Evolutionary conservation across 1,140 invertebrate species (phyloP).

Genomic region (Leptinotarsa lineolata): DNA sequence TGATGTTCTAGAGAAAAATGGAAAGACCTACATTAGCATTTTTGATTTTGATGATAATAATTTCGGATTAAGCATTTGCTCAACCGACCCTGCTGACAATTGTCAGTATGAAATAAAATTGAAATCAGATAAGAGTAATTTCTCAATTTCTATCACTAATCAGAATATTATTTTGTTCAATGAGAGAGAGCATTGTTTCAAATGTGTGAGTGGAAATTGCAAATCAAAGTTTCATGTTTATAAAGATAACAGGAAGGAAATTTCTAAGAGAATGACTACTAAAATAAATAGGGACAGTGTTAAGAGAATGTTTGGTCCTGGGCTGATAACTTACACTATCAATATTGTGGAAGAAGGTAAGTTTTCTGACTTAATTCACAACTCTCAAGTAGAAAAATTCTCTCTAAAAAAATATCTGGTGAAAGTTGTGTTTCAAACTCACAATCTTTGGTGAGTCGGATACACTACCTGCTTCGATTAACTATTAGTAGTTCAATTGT

Average conservation of each 20-base stretch:
- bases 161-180: slow-evolving; percentile 24
- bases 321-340: slow-evolving; percentile 20
- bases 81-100: background rate
- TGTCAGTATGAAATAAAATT: slow-evolving; percentile 23
- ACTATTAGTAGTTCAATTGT: no score
- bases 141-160: slow-evolving; percentile 6
- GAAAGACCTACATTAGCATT: slow-evolving; percentile 23
- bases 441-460: no score
- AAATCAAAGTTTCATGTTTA: slow-evolving; percentile 23
- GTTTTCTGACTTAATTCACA: background rate
- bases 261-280: slow-evolving; percentile 21
- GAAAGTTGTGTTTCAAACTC: no score
- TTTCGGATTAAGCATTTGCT: slow-evolving; percentile 20
- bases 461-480: no score
- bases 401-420: no score
- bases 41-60: slow-evolving; percentile 25
- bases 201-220: slow-evolving; percentile 19
- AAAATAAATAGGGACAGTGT: slow-evolving; percentile 20
- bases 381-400: no score
- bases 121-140: slow-evolving; percentile 19
- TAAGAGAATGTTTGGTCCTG: slow-evolving; percentile 21
- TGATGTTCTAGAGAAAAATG: slow-evolving; percentile 25
- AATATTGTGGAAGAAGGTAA: slow-evolving; percentile 20
- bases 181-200: slow-evolving; percentile 19
- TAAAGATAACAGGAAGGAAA: slow-evolving; percentile 24